Conservation (phyloP, 2,888 invertebrate genomes). For the Sialis fuliginosa region DNA sequence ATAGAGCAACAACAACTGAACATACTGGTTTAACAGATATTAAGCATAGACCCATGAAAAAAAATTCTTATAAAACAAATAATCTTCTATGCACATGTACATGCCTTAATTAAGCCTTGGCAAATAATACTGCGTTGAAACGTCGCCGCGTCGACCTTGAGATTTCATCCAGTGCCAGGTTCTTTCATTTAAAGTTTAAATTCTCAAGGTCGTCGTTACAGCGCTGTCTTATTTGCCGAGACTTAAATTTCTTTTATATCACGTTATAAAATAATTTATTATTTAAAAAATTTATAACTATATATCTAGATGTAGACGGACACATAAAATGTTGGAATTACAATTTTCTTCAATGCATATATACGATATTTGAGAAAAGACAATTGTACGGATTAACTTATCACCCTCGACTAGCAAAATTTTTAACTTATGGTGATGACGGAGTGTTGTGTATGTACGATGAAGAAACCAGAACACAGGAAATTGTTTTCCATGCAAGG, state of each 20-base stretch:
- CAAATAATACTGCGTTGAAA: not conserved
- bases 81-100: constrained; percentile 39
- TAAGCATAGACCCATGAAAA: constrained; percentile 39
- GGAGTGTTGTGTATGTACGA: constrained; percentile 45
- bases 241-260: too few relatives aligned
- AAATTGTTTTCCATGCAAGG: constrained; percentile 41
- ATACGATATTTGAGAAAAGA: constrained; percentile 44
- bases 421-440: constrained; percentile 45
- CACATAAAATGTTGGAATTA: constrained; percentile 53
- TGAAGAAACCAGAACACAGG: constrained; percentile 45
- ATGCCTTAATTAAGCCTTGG: constrained; percentile 13
- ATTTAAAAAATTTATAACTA: not conserved
- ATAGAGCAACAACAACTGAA: constrained; percentile 33
- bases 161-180: too few relatives aligned
- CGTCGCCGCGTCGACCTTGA: too few relatives aligned
- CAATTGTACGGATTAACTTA: constrained; percentile 44
- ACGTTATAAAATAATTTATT: not conserved
- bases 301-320: constrained; percentile 36
- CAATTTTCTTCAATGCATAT: constrained; percentile 40
- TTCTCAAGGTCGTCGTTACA: too few relatives aligned
- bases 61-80: constrained; percentile 38
- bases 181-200: too few relatives aligned
- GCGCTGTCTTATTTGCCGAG: too few relatives aligned
- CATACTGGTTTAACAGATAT: constrained; percentile 39
- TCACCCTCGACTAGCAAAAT: constrained; percentile 36